Conservation (phyloP, 2,888 invertebrate species). For the Cistogaster globosa region DNA sequence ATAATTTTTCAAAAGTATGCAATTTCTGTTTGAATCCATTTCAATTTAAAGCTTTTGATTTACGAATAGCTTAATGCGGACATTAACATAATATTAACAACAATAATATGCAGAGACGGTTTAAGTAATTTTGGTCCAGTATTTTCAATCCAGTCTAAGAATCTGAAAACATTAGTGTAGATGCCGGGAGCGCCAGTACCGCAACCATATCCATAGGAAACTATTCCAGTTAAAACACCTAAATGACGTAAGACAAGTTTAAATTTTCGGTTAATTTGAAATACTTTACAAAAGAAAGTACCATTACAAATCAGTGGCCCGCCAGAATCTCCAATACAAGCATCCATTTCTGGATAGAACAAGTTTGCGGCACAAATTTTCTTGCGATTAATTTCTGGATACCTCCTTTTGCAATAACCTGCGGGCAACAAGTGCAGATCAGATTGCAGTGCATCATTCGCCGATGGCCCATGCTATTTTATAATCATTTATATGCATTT, state of each 20-base stretch:
- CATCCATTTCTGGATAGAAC: constrained; percentile 71
- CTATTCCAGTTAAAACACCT: constrained; percentile 73
- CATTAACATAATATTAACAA: neutral
- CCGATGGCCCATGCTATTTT: constrained; percentile 44
- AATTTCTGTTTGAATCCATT: too few species aligned
- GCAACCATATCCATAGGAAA: constrained; percentile 76
- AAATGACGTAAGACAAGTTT: neutral
- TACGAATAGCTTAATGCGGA: neutral
- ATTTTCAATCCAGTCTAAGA: constrained; percentile 32
- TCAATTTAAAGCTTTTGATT: too few species aligned
- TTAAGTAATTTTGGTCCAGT: neutral
- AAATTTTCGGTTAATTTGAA: too few species aligned
- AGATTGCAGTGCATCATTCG: constrained; percentile 75
- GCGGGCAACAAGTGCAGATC: constrained; percentile 65
- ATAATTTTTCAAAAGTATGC: too few species aligned
- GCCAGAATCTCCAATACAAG: constrained; percentile 77
- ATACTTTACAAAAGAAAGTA: neutral
- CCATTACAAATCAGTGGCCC: constrained; percentile 75
- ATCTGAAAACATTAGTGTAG: constrained; percentile 42
- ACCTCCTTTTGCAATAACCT: constrained; percentile 52
- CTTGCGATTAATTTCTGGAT: constrained; percentile 57
- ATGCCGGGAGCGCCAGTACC: constrained; percentile 34
- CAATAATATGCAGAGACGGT: neutral
- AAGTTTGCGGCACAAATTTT: constrained; percentile 75
- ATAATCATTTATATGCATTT: constrained; percentile 5